phyloP scores from a whole-genome alignment of 2,113 vertebrate species.

The Lepidothrix coronata region DNA sequence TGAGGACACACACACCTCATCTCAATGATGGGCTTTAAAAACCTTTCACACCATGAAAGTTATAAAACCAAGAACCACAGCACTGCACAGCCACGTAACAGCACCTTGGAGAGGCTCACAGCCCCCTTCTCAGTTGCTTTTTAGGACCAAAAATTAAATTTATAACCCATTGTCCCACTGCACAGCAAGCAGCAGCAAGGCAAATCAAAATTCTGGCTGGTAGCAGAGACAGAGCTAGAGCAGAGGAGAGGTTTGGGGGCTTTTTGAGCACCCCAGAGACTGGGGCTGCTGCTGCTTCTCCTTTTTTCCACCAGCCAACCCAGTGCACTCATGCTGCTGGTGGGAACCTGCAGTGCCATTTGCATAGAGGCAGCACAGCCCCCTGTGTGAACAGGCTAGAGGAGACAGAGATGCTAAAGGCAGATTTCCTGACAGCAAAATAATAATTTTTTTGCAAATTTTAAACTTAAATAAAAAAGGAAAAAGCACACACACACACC shows the following conservation, averaged over 20 bases:
- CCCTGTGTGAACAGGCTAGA: not conserved
- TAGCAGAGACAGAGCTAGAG: not conserved
- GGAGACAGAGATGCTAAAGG: not conserved
- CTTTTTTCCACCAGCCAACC: not conserved
- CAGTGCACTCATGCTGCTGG: not conserved
- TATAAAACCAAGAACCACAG: not conserved
- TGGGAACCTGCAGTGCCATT: slow-evolving; percentile 27
- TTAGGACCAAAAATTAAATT: not conserved
- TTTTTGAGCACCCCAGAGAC: slow-evolving; percentile 17
- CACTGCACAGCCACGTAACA: rapidly evolving
- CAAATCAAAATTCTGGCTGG: not conserved
- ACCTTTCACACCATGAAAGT: not conserved
- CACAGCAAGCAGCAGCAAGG: not conserved
- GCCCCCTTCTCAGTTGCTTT: not conserved
- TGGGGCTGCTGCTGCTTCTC: not conserved
- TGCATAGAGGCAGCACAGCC: not conserved
- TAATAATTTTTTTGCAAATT: not conserved
- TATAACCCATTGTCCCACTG: not conserved
- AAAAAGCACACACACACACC: not conserved
- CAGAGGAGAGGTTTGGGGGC: not conserved
- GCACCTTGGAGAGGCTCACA: not conserved
- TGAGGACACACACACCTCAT: not conserved
- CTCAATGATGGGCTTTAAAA: rapidly evolving
- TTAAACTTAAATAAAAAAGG: not conserved
- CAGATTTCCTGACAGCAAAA: slow-evolving; percentile 16